Evolutionary conservation across 2,888 invertebrate species (phyloP).

Genomic region (Poecilus cupreus): DNA sequence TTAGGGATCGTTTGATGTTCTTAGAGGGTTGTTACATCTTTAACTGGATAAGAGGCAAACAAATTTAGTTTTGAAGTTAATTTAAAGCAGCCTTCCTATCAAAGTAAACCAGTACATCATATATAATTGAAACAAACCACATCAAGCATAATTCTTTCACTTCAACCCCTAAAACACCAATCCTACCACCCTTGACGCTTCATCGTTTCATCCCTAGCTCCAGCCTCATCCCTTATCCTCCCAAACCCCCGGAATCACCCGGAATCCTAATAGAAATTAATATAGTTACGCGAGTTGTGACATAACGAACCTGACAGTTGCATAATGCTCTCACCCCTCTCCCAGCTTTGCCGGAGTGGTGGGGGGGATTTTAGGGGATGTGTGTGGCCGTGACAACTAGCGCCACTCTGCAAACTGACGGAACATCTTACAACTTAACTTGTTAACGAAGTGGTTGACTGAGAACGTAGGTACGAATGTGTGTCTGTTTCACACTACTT

Average conservation of each 20-base stretch:
- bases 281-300: conserved; percentile 6
- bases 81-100: too few species aligned
- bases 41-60: too few species aligned
- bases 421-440: conserved; percentile 32
- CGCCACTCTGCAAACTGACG: conserved; percentile 15
- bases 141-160: not conserved
- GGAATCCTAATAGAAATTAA: conserved; percentile 6
- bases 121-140: not conserved
- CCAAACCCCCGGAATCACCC: not conserved
- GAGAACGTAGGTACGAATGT: not conserved
- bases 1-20: too few species aligned
- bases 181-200: not conserved
- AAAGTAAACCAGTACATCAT: too few species aligned
- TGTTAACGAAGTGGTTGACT: conserved; percentile 32
- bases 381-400: conserved; percentile 3
- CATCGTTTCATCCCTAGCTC: too few species aligned
- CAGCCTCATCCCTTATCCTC: not conserved
- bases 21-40: too few species aligned
- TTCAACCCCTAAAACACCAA: not conserved
- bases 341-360: not conserved
- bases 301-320: conserved; percentile 5
- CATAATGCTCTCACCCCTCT: not conserved
- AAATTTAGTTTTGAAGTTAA: too few species aligned
- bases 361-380: not conserved
- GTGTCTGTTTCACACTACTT: too few species aligned